These are phyloP conservation scores for Biston stratarius DNA, from an alignment of 2,888 invertebrate genomes.

Conservation along the genomic window DNA sequence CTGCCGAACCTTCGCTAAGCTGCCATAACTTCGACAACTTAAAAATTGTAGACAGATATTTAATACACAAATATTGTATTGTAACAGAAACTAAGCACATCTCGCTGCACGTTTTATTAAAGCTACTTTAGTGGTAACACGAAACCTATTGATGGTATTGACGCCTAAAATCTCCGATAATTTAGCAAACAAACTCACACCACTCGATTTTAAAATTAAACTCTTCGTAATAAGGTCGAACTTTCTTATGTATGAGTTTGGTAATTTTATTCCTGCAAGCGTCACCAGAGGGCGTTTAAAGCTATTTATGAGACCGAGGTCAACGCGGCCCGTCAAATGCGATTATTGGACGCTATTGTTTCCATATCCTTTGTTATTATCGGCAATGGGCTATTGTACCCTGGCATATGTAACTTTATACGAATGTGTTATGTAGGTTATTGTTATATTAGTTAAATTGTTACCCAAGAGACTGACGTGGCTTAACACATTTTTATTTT, in stretches of 20 bases:
- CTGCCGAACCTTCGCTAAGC: too few relatives aligned
- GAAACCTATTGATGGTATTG: slow-evolving; percentile 16
- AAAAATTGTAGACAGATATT: too few relatives aligned
- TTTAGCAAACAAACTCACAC: neutral
- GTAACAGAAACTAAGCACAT: too few relatives aligned
- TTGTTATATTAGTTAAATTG: neutral
- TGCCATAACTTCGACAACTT: too few relatives aligned
- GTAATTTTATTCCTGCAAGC: slow-evolving; percentile 32
- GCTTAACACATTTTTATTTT: too few relatives aligned
- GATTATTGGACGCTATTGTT: slow-evolving; percentile 51
- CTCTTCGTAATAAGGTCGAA: neutral
- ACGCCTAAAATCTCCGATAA: slow-evolving; percentile 23
- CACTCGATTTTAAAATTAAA: slow-evolving; percentile 8
- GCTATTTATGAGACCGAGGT: slow-evolving; percentile 41
- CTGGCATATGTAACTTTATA: slow-evolving; percentile 2
- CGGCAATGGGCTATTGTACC: slow-evolving; percentile 15
- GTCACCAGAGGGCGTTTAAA: slow-evolving; percentile 39
- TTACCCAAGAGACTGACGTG: neutral
- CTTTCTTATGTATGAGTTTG: neutral
- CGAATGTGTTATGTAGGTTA: neutral
- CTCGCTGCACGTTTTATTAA: too few relatives aligned
- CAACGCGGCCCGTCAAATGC: slow-evolving; percentile 43
- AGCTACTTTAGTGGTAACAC: slow-evolving; percentile 1
- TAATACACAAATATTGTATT: too few relatives aligned
- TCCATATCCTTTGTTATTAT: slow-evolving; percentile 35